Evolutionary conservation across 2,888 invertebrate genomes (phyloP).

Genomic region (Unio pictorum): DNA sequence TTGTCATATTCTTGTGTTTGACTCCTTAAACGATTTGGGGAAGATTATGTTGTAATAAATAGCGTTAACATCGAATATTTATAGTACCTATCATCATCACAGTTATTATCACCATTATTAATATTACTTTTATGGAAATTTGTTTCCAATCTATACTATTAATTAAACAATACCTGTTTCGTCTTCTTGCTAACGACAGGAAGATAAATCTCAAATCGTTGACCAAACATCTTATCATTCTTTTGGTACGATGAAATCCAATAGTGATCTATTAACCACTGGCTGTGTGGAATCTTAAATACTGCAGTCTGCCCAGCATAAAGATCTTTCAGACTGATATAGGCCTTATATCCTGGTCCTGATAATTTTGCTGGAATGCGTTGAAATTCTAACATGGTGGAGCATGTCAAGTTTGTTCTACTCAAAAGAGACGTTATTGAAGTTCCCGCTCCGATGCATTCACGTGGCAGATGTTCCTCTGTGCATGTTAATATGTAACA

Average conservation of each 20-base stretch:
- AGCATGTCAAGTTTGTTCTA: not conserved
- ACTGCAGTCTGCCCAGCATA: not conserved
- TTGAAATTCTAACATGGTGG: not conserved
- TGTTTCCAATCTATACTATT: no score
- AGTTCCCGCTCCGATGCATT: not conserved
- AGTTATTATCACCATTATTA: no score
- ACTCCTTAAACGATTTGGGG: no score
- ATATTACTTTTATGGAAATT: no score
- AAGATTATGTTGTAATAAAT: no score
- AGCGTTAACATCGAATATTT: no score
- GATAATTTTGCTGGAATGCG: not conserved
- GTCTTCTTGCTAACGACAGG: not conserved
- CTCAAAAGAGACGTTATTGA: not conserved
- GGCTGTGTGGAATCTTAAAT: conserved; percentile 1
- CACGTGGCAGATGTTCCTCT: not conserved
- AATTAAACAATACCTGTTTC: not conserved
- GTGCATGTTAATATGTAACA: conserved; percentile 2
- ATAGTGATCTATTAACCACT: not conserved
- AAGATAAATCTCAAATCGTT: conserved; percentile 3
- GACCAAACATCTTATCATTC: not conserved
- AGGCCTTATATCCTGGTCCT: not conserved
- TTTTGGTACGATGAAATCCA: conserved; percentile 2
- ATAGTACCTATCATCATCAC: no score
- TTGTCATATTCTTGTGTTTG: no score
- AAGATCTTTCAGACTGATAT: not conserved